Conservation (phyloP, 2,797 vertebrate species). For the Podarcis siculus region DNA sequence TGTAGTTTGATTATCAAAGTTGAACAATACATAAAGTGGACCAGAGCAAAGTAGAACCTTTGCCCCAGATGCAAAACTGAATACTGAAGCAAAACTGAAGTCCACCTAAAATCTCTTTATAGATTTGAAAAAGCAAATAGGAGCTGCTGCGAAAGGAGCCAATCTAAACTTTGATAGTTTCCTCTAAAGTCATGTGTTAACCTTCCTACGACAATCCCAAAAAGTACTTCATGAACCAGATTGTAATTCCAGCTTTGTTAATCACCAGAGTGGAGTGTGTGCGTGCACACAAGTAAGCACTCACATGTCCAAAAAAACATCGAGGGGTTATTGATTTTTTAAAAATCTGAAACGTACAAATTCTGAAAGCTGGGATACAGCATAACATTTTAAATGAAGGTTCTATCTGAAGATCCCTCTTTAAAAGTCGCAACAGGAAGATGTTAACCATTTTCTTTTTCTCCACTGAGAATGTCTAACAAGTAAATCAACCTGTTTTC, state of each 20-base stretch:
- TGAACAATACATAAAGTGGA: too few relatives aligned
- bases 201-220: conserved; percentile 32
- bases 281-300: background rate
- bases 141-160: fast-evolving
- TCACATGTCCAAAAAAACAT: background rate
- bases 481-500: background rate
- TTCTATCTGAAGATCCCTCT: background rate
- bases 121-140: background rate
- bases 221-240: conserved; percentile 46
- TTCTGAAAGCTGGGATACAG: background rate
- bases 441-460: background rate
- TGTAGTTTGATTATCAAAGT: too few relatives aligned
- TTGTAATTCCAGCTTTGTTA: conserved; percentile 45
- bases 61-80: background rate
- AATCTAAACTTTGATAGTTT: fast-evolving
- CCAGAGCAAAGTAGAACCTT: background rate
- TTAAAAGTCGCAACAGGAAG: background rate
- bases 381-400: background rate
- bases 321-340: background rate
- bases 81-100: background rate
- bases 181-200: background rate
- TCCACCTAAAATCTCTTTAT: background rate
- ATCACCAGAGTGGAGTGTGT: conserved; percentile 18
- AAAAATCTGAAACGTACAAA: background rate
- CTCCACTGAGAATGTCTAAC: background rate